phyloP scores from a whole-genome alignment of 2,888 invertebrate species.

The Limnephilus auricula region DNA sequence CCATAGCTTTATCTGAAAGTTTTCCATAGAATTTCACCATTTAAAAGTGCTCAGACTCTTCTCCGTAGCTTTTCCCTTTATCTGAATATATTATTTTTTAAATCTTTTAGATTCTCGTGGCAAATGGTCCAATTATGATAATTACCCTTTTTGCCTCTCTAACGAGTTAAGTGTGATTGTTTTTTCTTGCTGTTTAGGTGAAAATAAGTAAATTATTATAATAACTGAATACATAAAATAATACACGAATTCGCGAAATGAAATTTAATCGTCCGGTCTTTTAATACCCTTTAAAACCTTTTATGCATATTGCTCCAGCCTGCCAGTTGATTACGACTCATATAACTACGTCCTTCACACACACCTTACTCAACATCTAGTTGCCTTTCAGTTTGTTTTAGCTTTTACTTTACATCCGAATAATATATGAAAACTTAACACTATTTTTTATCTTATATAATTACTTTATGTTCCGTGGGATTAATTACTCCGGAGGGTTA shows the following conservation, averaged over 20 bases:
- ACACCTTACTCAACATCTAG: not conserved
- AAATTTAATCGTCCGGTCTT: not conserved
- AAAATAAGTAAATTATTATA: not conserved
- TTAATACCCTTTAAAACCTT: conserved; percentile 2
- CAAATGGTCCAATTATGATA: conserved; percentile 11
- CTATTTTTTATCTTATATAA: no score
- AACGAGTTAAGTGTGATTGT: conserved; percentile 2
- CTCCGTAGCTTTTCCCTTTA: not conserved
- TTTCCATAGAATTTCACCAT: not conserved
- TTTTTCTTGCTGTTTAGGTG: not conserved
- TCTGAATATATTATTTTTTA: conserved; percentile 12
- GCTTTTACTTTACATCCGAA: not conserved
- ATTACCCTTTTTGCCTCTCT: not conserved
- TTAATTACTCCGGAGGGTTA: no score
- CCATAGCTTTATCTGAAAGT: not conserved
- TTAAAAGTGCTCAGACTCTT: conserved; percentile 12
- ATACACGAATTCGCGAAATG: not conserved
- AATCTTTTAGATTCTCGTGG: conserved; percentile 16
- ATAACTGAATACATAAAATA: not conserved
- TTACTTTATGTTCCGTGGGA: no score
- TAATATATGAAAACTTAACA: no score
- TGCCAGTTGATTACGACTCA: not conserved
- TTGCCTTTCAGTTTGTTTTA: not conserved
- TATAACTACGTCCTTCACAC: not conserved
- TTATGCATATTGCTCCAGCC: not conserved